Percentiles rank a stretch among this genome's conserved stretches.
phyloP scores from a whole-genome alignment of 2,888 invertebrate genomes.

The Synergus umbraculus region DNA sequence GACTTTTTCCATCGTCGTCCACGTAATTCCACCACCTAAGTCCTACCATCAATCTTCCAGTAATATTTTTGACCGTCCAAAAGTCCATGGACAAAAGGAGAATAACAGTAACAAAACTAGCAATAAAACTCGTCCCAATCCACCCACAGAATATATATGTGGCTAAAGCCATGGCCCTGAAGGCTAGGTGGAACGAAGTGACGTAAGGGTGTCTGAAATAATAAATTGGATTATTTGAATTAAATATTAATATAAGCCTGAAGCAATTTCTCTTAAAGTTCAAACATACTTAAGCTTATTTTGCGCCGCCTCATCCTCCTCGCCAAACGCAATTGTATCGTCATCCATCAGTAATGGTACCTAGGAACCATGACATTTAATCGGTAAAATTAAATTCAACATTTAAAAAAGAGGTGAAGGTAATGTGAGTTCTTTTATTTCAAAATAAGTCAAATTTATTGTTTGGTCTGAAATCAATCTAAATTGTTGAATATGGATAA shows the following conservation, averaged over 20 bases:
- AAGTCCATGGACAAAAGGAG: conserved; percentile 97
- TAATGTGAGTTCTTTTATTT: not conserved
- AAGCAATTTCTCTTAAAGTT: conserved; percentile 6
- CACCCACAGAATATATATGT: conserved; percentile 94
- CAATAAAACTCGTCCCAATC: conserved; percentile 95
- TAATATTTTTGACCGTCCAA: conserved; percentile 99
- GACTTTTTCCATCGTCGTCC: conserved; percentile 97
- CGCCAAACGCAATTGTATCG: conserved; percentile 92
- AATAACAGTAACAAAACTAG: conserved; percentile 95
- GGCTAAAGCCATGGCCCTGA: conserved; percentile 89
- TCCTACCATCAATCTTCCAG: conserved; percentile 95
- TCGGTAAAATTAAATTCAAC: not conserved
- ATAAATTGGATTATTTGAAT: conserved; percentile 34
- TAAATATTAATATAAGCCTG: not conserved
- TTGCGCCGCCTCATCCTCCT: conserved; percentile 84
- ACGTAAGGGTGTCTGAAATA: conserved; percentile 92
- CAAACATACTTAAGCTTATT: conserved; percentile 74
- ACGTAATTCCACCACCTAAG: conserved; percentile 99
- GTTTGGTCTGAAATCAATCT: too few relatives aligned
- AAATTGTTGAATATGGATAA: too few relatives aligned
- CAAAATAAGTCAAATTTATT: too few relatives aligned
- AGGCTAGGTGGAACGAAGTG: conserved; percentile 93
- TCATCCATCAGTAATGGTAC: conserved; percentile 90
- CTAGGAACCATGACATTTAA: conserved; percentile 78
- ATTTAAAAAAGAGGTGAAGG: not conserved